Evolutionary conservation across 2,113 vertebrate species (phyloP).

Genomic region (Micronycteris hirsuta): DNA sequence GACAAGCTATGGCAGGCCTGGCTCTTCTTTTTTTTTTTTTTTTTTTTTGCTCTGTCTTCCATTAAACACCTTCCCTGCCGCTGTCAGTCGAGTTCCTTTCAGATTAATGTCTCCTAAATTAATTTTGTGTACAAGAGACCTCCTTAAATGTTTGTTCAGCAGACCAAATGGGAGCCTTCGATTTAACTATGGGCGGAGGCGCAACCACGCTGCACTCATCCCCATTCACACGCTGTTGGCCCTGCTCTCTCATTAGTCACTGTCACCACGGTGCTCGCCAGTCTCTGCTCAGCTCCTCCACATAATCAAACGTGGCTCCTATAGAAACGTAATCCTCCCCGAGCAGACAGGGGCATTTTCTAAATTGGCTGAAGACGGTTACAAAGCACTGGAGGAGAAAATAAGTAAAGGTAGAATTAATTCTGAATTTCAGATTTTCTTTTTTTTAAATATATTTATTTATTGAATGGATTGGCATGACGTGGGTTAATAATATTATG

Average conservation of each 20-base stretch:
- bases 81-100: conserved; percentile 31
- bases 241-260: conserved; percentile 38
- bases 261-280: not conserved
- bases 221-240: not conserved
- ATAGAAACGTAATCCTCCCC: conserved; percentile 41
- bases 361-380: conserved; percentile 57
- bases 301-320: conserved; percentile 41
- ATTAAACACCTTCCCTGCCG: not conserved
- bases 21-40: not conserved
- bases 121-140: conserved; percentile 67
- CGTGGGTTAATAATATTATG: no score
- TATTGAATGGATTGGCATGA: no score
- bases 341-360: not conserved
- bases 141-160: conserved; percentile 67
- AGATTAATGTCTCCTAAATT: conserved; percentile 69
- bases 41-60: not conserved
- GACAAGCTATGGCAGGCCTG: not conserved
- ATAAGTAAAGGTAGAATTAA: not conserved
- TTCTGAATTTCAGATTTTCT: not conserved
- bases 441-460: no score
- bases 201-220: rapidly evolving
- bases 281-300: conserved; percentile 23
- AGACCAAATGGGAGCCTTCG: conserved; percentile 48
- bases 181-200: not conserved
- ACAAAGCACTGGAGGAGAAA: conserved; percentile 35